These are phyloP conservation scores for Arvicanthis niloticus DNA, from an alignment of 2,113 vertebrate species.

Conservation along the genomic window DNA sequence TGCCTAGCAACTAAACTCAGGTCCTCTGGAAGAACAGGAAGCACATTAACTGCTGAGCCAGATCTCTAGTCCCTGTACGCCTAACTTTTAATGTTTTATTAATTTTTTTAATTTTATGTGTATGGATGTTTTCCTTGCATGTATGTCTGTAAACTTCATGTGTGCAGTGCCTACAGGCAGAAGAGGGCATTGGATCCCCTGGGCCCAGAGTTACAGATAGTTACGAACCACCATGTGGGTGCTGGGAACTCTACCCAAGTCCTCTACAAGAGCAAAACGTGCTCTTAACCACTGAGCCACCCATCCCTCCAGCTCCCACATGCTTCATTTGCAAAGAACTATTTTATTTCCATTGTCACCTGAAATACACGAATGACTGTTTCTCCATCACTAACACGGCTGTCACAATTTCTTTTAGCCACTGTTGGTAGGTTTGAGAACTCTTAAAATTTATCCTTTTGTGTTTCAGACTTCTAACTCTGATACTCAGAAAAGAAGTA, in stretches of 20 bases:
- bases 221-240: not conserved
- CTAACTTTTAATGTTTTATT: not conserved
- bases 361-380: not conserved
- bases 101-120: not conserved
- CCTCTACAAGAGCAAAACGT: not conserved
- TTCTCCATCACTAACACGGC: not conserved
- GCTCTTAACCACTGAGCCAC: no score
- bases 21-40: not conserved
- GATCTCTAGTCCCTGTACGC: not conserved
- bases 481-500: not conserved
- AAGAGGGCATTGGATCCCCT: not conserved
- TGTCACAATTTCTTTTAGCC: not conserved
- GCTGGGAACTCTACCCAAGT: not conserved
- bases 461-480: not conserved
- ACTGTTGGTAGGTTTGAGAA: not conserved
- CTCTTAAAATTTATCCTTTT: not conserved
- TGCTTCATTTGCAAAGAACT: not conserved
- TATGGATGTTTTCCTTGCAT: not conserved
- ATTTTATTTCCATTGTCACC: not conserved
- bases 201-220: not conserved
- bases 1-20: not conserved
- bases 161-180: not conserved
- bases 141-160: not conserved
- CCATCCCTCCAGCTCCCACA: no score
- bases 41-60: not conserved